Base-by-base conservation (phyloP, 2,888 invertebrate genomes). In the Spialia ferax region DNA sequence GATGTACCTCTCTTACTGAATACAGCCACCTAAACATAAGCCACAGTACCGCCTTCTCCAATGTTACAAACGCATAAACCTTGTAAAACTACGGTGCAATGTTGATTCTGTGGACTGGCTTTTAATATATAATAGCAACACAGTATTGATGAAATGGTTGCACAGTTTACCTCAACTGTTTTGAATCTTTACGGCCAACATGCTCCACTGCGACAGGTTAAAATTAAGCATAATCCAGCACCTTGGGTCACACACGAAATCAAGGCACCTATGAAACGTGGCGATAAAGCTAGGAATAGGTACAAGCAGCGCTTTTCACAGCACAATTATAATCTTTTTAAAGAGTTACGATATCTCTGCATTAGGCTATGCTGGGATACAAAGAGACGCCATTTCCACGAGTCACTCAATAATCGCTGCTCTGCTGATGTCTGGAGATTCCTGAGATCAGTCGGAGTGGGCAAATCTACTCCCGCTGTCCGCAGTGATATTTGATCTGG, bases 211-310 rank as follows among this genome's bases (percentile, higher is more conserved):
- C 68, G 32, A 5, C 52, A 6, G 0, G n/a, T 66, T 0, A 48
- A 69, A 0, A 15, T 72, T 7, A 38, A 63, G 10, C 70, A 69
- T 3, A 13, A 13, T 8, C 57, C 48, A 22, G 56, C 73, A 0
- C 13, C 48, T 38, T 18, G 70, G 10, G 57, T 73, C 0, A 38
- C 38, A 1, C 45, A 0, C 1, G 50, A 22, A 10, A 50, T 50
- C 10, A 50, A 50, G 10, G 0, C 10, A 1, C 11, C 3, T 1
- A 50, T 50, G 50, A 10, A 10, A 3, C 22, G 22, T 0, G 5
- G 50, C 0, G 50, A 50, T 2, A 50, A 50, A 22, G 50, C 50
- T 1, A 50, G 22, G 3, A 20, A 22, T 7, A 50, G 22, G 2
- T 50, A 20, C 1, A 22, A 22, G 3, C 20, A 11, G 2, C 1